Conservation (phyloP, 1,140 invertebrate species). For the Prorops nasuta region DNA sequence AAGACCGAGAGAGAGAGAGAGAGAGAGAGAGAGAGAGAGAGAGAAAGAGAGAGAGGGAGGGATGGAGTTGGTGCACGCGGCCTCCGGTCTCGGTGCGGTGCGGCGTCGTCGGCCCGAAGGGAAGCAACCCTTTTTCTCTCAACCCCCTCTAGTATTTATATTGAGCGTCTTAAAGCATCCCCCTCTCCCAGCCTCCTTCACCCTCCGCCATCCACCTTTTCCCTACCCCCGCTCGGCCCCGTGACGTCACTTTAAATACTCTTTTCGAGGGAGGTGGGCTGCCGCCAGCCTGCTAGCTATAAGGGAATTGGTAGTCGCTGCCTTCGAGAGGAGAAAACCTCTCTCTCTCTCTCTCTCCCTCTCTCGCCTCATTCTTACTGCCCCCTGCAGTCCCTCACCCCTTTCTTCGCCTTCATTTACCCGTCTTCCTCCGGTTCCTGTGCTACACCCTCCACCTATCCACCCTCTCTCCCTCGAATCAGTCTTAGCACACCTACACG, state of each 20-base stretch:
- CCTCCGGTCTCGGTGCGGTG: conserved; percentile 42
- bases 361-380: conserved; percentile 2
- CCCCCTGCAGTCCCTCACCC: conserved; percentile 3
- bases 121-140: conserved; percentile 57
- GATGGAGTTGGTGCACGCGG: conserved; percentile 21
- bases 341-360: conserved; percentile 26
- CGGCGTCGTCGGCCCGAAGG: conserved; percentile 49
- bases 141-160: conserved; percentile 56
- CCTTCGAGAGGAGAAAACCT: conserved; percentile 23
- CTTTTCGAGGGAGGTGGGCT: conserved; percentile 20
- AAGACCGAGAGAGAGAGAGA: too few relatives aligned
- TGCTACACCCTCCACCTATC: not conserved
- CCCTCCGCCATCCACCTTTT: conserved; percentile 8
- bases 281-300: conserved; percentile 22
- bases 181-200: conserved; percentile 18
- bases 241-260: conserved; percentile 41
- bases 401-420: conserved; percentile 24
- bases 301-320: conserved; percentile 38
- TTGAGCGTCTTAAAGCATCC: conserved; percentile 59
- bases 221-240: not conserved
- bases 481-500: too few relatives aligned
- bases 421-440: conserved; percentile 10
- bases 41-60: too few relatives aligned
- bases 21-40: too few relatives aligned
- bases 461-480: not conserved